These are phyloP conservation scores for Centrocercus urophasianus DNA, from an alignment of 2,113 vertebrate genomes.

Conservation along the genomic window DNA sequence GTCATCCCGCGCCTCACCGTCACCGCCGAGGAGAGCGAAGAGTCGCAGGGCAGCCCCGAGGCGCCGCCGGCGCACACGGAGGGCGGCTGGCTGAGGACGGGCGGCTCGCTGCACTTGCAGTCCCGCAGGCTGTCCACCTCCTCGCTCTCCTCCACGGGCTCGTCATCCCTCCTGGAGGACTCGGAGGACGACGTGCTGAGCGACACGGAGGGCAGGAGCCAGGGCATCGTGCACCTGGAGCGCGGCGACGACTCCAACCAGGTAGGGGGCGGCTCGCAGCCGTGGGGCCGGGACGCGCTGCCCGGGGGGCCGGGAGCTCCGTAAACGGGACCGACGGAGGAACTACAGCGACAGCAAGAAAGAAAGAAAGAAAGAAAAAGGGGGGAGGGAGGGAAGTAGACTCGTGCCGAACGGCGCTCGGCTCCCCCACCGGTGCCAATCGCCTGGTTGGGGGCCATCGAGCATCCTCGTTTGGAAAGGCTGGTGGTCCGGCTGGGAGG, in stretches of 20 bases:
- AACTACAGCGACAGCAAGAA: no score
- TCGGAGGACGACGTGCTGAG: conserved; percentile 95
- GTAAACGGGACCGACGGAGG: background rate
- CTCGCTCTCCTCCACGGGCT: conserved; percentile 94
- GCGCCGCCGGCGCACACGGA: conserved; percentile 23
- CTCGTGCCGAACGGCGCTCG: background rate
- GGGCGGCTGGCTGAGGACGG: conserved; percentile 78
- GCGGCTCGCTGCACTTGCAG: conserved; percentile 79
- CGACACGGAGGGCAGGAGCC: conserved; percentile 93
- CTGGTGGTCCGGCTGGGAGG: background rate
- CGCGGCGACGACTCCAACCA: conserved; percentile 84
- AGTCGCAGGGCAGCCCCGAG: conserved; percentile 72
- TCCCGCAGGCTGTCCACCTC: conserved; percentile 91
- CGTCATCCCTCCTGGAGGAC: conserved; percentile 88
- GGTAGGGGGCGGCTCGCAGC: conserved; percentile 65
- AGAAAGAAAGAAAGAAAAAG: no score
- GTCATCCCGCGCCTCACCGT: conserved; percentile 93
- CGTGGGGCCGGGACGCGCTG: background rate
- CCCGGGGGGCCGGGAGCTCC: no score
- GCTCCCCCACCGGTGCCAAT: background rate
- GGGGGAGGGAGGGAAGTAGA: background rate
- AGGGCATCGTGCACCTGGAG: conserved; percentile 92
- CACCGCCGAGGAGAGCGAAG: conserved; percentile 85
- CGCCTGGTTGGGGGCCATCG: background rate
- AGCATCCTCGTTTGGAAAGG: background rate